Conservation (phyloP, 2,113 vertebrate species). For the Oncorhynchus kisutch region DNA sequence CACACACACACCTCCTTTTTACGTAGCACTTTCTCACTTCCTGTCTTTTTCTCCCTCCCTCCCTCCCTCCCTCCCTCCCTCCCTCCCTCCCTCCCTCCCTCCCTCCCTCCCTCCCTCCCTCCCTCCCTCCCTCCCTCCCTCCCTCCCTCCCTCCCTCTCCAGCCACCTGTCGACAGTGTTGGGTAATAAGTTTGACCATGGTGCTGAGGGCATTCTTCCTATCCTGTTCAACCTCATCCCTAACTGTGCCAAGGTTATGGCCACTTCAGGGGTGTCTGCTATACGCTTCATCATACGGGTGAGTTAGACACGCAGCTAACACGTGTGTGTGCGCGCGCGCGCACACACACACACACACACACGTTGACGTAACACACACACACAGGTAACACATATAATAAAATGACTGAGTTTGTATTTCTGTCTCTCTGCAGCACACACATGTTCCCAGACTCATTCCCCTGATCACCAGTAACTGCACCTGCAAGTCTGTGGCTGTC, state of each 20-base stretch:
- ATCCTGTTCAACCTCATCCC: conserved; percentile 97
- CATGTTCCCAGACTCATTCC: conserved; percentile 96
- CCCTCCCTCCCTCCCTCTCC: not conserved
- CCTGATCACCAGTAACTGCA: conserved; percentile 96
- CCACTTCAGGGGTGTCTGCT: conserved; percentile 89
- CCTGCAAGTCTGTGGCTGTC: conserved; percentile 94
- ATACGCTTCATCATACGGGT: conserved; percentile 96
- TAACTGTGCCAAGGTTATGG: conserved; percentile 97
- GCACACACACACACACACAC: not conserved
- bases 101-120: too few species aligned
- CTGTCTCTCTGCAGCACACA: conserved; percentile 82
- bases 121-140: too few species aligned
- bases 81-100: too few species aligned
- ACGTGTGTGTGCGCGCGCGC: not conserved
- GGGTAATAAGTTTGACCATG: conserved; percentile 96
- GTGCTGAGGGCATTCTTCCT: conserved; percentile 94
- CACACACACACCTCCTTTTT: too few species aligned
- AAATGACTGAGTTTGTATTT: conserved; percentile 5
- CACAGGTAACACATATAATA: too few species aligned
- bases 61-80: not conserved
- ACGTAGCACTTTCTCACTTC: too few species aligned
- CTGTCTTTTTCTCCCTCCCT: too few species aligned
- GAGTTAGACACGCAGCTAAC: conserved; percentile 34
- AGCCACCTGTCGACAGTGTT: conserved; percentile 91
- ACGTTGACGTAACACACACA: not conserved